Percentiles rank a stretch among this genome's conserved stretches.
phyloP scores from a whole-genome alignment of 2,797 vertebrate species.

The Lagocephalus sceleratus region DNA sequence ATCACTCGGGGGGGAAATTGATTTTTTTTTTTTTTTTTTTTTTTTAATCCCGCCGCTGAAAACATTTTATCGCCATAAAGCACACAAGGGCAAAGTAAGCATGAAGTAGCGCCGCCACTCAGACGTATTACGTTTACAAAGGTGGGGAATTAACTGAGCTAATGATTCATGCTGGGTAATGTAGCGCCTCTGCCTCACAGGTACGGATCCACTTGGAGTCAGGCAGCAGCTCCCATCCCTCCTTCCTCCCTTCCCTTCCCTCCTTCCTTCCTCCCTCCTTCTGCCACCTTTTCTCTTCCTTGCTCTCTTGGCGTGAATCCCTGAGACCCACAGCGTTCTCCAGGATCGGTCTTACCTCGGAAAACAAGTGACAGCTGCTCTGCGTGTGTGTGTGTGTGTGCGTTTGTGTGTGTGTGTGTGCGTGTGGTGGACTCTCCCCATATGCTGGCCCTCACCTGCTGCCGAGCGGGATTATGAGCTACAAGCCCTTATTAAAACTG shows the following conservation, averaged over 20 bases:
- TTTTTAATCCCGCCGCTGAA: slow-evolving; percentile 30
- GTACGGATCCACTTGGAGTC: slow-evolving; percentile 18
- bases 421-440: slow-evolving; percentile 58
- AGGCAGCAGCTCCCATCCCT: slow-evolving; percentile 16
- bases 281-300: slow-evolving; percentile 22
- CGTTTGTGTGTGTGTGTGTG: slow-evolving; percentile 16
- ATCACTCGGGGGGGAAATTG: slow-evolving; percentile 71
- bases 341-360: slow-evolving; percentile 48
- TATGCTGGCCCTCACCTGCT: slow-evolving; percentile 78
- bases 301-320: slow-evolving; percentile 52
- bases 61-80: slow-evolving; percentile 65
- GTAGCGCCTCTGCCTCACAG: slow-evolving; percentile 21
- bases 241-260: slow-evolving; percentile 16
- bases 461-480: slow-evolving; percentile 74
- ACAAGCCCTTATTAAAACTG: slow-evolving; percentile 82
- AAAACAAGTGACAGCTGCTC: slow-evolving; percentile 73
- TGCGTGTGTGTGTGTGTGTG: slow-evolving; percentile 27
- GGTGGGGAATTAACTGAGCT: slow-evolving; percentile 67
- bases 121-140: slow-evolving; percentile 69
- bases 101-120: slow-evolving; percentile 65
- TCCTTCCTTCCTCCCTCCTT: slow-evolving; percentile 18
- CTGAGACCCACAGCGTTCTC: slow-evolving; percentile 51
- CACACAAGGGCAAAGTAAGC: slow-evolving; percentile 73
- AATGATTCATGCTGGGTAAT: slow-evolving; percentile 38
- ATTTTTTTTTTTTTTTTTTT: slow-evolving; percentile 41